Evolutionary conservation across 2,113 vertebrate genomes (phyloP).

Genomic region (Macquaria australasica): DNA sequence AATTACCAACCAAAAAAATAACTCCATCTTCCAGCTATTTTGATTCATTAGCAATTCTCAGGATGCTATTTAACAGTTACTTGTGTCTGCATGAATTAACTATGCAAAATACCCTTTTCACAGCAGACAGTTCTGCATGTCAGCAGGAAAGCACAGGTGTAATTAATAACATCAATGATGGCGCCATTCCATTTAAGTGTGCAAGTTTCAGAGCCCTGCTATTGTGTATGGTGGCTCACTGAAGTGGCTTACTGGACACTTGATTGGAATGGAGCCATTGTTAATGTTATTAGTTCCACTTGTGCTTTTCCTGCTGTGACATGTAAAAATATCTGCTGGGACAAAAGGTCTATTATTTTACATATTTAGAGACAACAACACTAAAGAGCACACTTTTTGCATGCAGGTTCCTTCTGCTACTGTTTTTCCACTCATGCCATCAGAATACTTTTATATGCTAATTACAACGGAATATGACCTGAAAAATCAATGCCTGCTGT

Average conservation of each 20-base stretch:
- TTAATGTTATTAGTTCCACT: not conserved
- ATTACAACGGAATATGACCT: too few relatives aligned
- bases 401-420: not conserved
- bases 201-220: not conserved
- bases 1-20: not conserved
- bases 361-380: not conserved
- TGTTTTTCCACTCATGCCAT: not conserved
- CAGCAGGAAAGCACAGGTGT: not conserved
- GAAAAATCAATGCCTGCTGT: not conserved
- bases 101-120: not conserved
- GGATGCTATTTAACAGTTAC: not conserved
- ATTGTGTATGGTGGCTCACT: not conserved
- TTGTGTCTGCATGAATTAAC: not conserved
- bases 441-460: too few relatives aligned
- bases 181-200: not conserved
- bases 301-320: not conserved
- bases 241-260: not conserved
- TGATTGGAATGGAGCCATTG: not conserved
- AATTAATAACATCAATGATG: constrained; percentile 16
- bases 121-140: not conserved
- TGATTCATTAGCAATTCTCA: not conserved
- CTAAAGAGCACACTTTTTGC: fast-evolving
- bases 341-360: not conserved
- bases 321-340: not conserved
- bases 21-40: not conserved